Conservation (phyloP, 2,888 invertebrate genomes). For the Lasioglossum leucozonium region DNA sequence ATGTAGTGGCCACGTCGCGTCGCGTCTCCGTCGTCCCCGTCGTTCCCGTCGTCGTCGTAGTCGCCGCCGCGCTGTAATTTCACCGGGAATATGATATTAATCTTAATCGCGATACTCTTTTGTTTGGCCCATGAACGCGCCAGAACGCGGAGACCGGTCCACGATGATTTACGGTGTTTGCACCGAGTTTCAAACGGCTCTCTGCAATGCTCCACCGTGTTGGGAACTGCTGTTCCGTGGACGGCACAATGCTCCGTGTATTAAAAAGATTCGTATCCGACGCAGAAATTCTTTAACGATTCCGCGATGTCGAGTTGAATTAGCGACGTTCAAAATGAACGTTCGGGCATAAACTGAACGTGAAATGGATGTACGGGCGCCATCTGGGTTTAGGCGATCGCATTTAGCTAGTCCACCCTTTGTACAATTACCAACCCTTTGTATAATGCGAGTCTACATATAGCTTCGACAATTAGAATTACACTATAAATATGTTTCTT, state of each 20-base stretch:
- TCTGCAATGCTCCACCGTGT: background rate
- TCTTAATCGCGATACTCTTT: slow-evolving; percentile 14
- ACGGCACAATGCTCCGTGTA: background rate
- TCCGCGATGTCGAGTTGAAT: background rate
- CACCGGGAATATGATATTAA: slow-evolving; percentile 19
- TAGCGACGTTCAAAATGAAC: too few relatives aligned
- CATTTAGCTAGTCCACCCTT: background rate
- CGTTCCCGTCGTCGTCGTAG: background rate
- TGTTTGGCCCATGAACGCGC: background rate
- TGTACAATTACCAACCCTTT: background rate
- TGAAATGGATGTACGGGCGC: background rate
- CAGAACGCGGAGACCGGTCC: background rate
- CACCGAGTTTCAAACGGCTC: background rate
- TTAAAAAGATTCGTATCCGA: background rate
- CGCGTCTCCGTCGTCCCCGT: too few relatives aligned
- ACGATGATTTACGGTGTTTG: background rate
- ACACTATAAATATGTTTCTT: too few relatives aligned
- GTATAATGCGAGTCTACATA: background rate
- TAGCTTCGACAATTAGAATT: background rate
- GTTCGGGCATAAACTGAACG: background rate
- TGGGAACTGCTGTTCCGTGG: background rate
- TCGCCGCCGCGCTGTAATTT: slow-evolving; percentile 14
- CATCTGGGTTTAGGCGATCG: background rate
- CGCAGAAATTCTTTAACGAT: background rate
- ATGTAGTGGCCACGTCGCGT: background rate